Evolutionary conservation across 2,797 vertebrate species (phyloP).

Genomic region (Falco rusticolus): DNA sequence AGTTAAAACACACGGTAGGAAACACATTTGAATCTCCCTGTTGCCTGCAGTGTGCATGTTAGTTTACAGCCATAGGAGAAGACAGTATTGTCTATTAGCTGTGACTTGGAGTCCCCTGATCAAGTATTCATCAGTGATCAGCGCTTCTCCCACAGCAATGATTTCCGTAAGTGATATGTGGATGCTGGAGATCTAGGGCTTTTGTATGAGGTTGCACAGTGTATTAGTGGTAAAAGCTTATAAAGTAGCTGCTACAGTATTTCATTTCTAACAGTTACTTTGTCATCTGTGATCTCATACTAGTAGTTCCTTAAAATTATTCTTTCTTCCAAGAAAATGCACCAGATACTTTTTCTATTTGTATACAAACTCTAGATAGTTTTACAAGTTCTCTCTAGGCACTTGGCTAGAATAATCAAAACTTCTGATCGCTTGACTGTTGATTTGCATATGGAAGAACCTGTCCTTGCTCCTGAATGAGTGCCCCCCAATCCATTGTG

Average conservation of each 20-base stretch:
- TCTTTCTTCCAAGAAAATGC: not conserved
- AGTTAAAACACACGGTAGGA: not conserved
- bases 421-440: not conserved
- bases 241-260: not conserved
- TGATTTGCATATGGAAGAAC: not conserved
- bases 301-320: not conserved
- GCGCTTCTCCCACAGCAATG: not conserved
- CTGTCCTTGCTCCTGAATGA: not conserved
- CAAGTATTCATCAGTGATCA: not conserved
- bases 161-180: rapidly evolving
- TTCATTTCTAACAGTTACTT: not conserved
- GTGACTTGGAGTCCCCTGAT: not conserved
- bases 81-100: not conserved
- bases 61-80: not conserved
- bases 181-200: not conserved
- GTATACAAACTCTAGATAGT: not conserved
- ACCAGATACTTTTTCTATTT: not conserved
- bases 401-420: not conserved
- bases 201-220: not conserved
- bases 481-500: not conserved
- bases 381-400: not conserved
- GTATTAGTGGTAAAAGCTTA: not conserved
- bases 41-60: not conserved
- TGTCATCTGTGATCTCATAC: not conserved
- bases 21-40: not conserved